These are phyloP conservation scores for Drosophila paulistorum DNA, from an alignment of 1,140 invertebrate species.

Conservation along the genomic window DNA sequence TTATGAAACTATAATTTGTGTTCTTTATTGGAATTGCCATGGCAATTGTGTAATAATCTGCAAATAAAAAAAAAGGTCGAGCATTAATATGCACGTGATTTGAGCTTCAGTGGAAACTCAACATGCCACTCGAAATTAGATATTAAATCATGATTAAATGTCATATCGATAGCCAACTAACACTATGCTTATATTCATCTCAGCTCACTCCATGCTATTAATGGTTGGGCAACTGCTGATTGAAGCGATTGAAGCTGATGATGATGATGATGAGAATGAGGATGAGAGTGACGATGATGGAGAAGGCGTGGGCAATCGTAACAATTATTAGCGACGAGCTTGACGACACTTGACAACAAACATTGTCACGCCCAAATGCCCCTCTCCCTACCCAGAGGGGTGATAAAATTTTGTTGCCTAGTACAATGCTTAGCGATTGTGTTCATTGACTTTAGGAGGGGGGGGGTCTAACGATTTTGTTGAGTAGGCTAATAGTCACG, in stretches of 20 bases:
- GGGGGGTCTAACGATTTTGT: conserved; percentile 61
- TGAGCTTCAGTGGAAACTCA: conserved; percentile 11
- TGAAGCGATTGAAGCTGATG: neutral
- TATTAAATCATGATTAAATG: conserved; percentile 69
- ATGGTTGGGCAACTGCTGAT: conserved; percentile 1
- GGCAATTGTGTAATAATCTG: neutral
- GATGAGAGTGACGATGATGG: conserved; percentile 11
- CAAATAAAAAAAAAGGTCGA: conserved; percentile 1
- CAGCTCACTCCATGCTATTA: neutral
- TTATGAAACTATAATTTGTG: neutral
- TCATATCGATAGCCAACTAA: conserved; percentile 1
- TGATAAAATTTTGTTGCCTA: conserved; percentile 76
- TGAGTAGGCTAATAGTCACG: conserved; percentile 67
- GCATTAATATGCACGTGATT: conserved; percentile 18
- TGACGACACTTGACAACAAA: conserved; percentile 69
- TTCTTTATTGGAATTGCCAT: neutral
- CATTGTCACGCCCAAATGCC: conserved; percentile 38
- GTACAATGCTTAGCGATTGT: conserved; percentile 72
- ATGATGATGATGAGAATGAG: conserved; percentile 31
- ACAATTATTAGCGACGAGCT: conserved; percentile 67
- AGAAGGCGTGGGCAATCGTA: conserved; percentile 56
- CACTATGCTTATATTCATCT: neutral
- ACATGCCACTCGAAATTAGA: conserved; percentile 34
- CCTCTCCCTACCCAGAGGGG: conserved; percentile 31
- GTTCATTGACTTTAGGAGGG: conserved; percentile 63